These are phyloP conservation scores for Beaufortia kweichowensis DNA, from an alignment of 2,113 vertebrate species.

Conservation along the genomic window DNA sequence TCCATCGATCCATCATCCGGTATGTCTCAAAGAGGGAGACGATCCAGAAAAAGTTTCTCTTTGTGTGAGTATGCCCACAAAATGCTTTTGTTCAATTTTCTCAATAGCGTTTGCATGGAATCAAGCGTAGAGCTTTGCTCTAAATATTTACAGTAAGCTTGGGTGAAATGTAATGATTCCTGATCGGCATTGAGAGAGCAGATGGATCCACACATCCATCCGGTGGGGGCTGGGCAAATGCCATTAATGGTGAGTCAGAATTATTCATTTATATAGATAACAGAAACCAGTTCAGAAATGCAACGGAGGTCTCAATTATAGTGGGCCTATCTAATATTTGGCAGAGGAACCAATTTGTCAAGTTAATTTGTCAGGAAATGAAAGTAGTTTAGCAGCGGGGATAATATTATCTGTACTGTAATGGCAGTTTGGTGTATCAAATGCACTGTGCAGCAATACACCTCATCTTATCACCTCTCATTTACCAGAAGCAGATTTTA, in stretches of 20 bases:
- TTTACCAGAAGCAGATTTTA: conserved; percentile 32
- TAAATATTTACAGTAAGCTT: conserved; percentile 3
- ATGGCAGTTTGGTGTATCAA: conserved; percentile 45
- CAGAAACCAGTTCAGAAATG: neutral
- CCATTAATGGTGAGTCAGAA: conserved; percentile 4
- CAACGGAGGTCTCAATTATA: neutral
- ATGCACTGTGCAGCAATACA: conserved; percentile 32
- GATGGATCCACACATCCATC: neutral
- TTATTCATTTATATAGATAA: conserved; percentile 16
- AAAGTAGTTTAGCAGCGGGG: neutral
- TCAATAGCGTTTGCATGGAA: neutral
- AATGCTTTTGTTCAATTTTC: no score
- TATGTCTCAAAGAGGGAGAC: neutral
- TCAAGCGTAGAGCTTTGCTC: neutral
- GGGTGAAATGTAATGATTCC: neutral
- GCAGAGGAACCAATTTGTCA: neutral
- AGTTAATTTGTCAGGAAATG: neutral
- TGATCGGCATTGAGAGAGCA: neutral
- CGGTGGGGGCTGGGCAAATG: neutral
- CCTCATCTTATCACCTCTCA: conserved; percentile 25
- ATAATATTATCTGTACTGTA: neutral
- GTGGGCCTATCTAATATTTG: neutral
- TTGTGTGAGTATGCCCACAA: neutral
- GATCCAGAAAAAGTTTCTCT: neutral
- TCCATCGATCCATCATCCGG: conserved; percentile 13